A percentile compares a stretch with the other conserved stretches of the same genome.
phyloP scores from a whole-genome alignment of 1,140 invertebrate species.

The Lordiphosa clarofinis region DNA sequence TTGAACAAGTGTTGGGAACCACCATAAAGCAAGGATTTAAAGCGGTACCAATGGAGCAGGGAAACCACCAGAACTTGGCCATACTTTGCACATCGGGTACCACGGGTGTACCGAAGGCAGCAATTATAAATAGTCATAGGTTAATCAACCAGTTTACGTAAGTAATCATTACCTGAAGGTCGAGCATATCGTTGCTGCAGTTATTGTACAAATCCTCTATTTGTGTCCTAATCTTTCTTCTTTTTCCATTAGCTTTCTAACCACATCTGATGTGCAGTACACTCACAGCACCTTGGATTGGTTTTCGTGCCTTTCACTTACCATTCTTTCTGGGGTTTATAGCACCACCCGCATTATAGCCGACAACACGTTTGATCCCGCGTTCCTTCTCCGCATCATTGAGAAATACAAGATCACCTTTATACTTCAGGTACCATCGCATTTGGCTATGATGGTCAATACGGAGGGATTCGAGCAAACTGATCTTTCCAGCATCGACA shows the following conservation, averaged over 20 bases:
- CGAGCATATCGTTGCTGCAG: too few relatives aligned
- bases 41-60: slow-evolving; percentile 12
- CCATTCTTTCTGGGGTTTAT: not conserved
- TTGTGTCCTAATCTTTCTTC: not conserved
- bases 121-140: slow-evolving; percentile 82
- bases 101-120: slow-evolving; percentile 88
- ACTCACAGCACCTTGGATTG: slow-evolving; percentile 23
- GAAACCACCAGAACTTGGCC: slow-evolving; percentile 29
- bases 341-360: slow-evolving; percentile 14
- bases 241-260: not conserved
- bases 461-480: not conserved
- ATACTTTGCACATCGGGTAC: slow-evolving; percentile 84
- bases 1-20: slow-evolving; percentile 8
- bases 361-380: slow-evolving; percentile 4
- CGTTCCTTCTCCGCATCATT: not conserved
- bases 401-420: slow-evolving; percentile 13
- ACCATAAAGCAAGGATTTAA: slow-evolving; percentile 1
- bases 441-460: slow-evolving; percentile 2
- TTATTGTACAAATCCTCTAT: too few relatives aligned
- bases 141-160: not conserved
- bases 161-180: not conserved
- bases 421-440: slow-evolving; percentile 1
- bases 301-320: not conserved
- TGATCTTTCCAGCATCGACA: slow-evolving; percentile 2
- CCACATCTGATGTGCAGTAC: slow-evolving; percentile 13